Evolutionary conservation across 2,113 vertebrate species (phyloP).

Genomic region (Prolemur simus): DNA sequence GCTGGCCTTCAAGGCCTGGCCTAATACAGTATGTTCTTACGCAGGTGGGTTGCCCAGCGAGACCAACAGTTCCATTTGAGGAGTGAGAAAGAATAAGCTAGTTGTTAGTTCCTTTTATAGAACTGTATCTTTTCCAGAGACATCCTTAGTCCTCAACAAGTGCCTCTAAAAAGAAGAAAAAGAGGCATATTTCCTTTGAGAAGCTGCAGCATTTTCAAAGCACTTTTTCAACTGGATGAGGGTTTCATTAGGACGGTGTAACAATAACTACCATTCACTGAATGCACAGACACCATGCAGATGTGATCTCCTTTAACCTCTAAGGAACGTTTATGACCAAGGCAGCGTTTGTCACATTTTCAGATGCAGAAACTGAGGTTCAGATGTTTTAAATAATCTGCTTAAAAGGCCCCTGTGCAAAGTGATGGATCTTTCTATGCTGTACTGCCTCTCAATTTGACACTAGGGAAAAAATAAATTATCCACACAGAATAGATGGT

Average conservation of each 20-base stretch:
- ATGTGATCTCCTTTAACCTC: background rate
- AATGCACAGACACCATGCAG: background rate
- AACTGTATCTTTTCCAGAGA: conserved; percentile 46
- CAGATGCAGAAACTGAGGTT: background rate
- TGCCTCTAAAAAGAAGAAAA: background rate
- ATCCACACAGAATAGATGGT: background rate
- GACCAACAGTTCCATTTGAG: background rate
- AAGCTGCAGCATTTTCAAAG: conserved; percentile 3
- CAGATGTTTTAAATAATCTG: conserved; percentile 1
- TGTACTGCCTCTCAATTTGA: background rate
- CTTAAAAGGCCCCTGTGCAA: background rate
- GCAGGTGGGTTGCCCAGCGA: background rate
- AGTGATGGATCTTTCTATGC: background rate
- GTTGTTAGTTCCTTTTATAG: background rate
- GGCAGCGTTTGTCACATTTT: background rate
- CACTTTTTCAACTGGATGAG: background rate
- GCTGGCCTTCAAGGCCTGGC: conserved; percentile 16
- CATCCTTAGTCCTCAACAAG: background rate
- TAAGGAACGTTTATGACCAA: background rate
- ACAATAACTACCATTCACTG: background rate
- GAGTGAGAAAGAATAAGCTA: background rate
- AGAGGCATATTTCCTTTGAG: background rate
- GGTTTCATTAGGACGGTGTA: background rate
- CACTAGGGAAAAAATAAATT: background rate
- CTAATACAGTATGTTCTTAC: conserved; percentile 56